Base-by-base conservation (phyloP, 2,797 vertebrate genomes). In the Clarias fuscus region DNA sequence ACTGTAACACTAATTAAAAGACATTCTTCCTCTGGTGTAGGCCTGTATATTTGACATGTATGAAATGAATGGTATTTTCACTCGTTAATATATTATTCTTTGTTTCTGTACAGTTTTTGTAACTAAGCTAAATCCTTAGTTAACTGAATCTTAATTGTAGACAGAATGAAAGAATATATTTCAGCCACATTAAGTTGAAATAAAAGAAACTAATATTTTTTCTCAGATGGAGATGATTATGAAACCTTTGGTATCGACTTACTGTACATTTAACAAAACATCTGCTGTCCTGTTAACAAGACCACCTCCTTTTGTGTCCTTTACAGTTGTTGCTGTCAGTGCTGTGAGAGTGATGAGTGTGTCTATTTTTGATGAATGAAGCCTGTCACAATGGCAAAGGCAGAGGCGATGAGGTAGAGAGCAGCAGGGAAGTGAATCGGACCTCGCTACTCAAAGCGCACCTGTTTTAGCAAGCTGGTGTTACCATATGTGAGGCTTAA, bases 341-440 rank as follows among this genome's bases (percentile, higher is more conserved):
- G 48, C 40, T 61, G 15, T 10, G 24, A 40, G 79, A 79, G 37
- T 30, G 43, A 86, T 80, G 81, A 87, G 75, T 58, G 65, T 58
- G 85, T 86, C 80, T 77, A 53, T 70, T 37, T 67, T 68, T 89
- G 88, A 90, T 88, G 80, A 88, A 90, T 90, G 30, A 84, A 53
- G 59, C 64, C 75, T 78, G 82, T 88, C 73, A 4, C 30, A 68
- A 30, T 85, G 82, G 67, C 73, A 58, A 88, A 79, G 68, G 5
- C 24, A 77, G 53, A 62, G 73, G 30, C 59, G 59, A 85, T 88
- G 68, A 87, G 62, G 82, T 85, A 67, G 70, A 48, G 75, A 80
- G 75, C 72, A 79, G 59, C 77, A 62, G 59, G 77, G 76, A 78
- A 78, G 30, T 61, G 76, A 68, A 83, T 80, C 68, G 30, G 82